These are phyloP conservation scores for Sphaeridia pumilis DNA, from an alignment of 2,888 invertebrate genomes.

Conservation along the genomic window DNA sequence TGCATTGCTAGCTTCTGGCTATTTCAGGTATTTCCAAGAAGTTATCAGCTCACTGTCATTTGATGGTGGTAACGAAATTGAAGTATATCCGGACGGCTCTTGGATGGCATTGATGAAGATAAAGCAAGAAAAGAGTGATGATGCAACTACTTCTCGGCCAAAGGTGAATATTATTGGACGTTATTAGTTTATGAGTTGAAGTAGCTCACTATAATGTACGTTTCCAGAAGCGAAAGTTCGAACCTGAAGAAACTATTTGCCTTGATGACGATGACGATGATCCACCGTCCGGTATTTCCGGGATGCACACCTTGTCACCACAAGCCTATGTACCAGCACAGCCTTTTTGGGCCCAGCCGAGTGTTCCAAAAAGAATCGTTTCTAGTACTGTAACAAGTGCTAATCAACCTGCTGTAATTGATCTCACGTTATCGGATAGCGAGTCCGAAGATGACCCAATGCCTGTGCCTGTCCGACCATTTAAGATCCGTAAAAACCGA, in stretches of 20 bases:
- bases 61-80: slow-evolving; percentile 25
- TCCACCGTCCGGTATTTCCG: neutral
- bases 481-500: too few species aligned
- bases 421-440: too few species aligned
- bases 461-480: too few species aligned
- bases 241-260: slow-evolving; percentile 16
- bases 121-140: slow-evolving; percentile 18
- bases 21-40: slow-evolving; percentile 13
- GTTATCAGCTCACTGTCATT: slow-evolving; percentile 11
- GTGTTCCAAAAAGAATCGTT: too few species aligned
- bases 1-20: slow-evolving; percentile 2
- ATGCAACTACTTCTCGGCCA: neutral
- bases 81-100: slow-evolving; percentile 27
- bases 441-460: too few species aligned
- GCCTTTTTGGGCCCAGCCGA: too few species aligned
- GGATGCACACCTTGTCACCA: too few species aligned
- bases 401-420: too few species aligned
- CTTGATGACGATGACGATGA: slow-evolving; percentile 22
- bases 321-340: too few species aligned
- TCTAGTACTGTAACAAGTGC: too few species aligned
- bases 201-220: neutral
- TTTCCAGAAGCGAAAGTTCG: slow-evolving; percentile 1
- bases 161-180: neutral
- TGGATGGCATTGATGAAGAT: slow-evolving; percentile 18
- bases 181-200: neutral